These are phyloP conservation scores for Natrix natrix DNA, from an alignment of 2,797 vertebrate species.

Conservation along the genomic window DNA sequence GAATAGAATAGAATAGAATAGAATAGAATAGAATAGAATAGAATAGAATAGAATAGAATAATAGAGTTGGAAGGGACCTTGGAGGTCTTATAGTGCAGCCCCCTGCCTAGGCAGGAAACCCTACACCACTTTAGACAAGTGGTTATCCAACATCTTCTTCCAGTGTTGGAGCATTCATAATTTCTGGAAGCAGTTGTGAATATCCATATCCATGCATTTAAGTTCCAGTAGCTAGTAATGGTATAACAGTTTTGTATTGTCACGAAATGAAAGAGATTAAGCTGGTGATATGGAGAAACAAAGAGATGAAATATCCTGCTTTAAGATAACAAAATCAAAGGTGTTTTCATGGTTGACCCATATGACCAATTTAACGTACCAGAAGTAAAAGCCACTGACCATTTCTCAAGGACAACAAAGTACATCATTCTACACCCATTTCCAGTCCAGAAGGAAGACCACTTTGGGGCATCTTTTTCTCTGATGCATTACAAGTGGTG, in stretches of 20 bases:
- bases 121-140: no score
- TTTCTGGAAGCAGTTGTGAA: no score
- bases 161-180: no score
- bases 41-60: no score
- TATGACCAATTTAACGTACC: background rate
- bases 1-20: no score
- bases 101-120: no score
- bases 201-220: background rate
- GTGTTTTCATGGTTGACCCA: background rate
- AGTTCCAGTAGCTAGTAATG: background rate
- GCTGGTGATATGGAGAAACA: background rate
- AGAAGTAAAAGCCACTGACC: background rate
- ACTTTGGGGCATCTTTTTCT: background rate
- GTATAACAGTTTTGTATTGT: background rate
- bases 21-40: no score
- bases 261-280: background rate
- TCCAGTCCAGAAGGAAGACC: background rate
- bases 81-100: no score
- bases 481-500: background rate
- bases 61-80: no score
- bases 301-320: background rate
- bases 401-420: background rate
- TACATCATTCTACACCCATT: background rate
- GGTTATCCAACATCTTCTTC: no score
- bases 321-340: background rate